These are phyloP conservation scores for Heteropelma amictum DNA, from an alignment of 2,888 invertebrate genomes.

Conservation along the genomic window DNA sequence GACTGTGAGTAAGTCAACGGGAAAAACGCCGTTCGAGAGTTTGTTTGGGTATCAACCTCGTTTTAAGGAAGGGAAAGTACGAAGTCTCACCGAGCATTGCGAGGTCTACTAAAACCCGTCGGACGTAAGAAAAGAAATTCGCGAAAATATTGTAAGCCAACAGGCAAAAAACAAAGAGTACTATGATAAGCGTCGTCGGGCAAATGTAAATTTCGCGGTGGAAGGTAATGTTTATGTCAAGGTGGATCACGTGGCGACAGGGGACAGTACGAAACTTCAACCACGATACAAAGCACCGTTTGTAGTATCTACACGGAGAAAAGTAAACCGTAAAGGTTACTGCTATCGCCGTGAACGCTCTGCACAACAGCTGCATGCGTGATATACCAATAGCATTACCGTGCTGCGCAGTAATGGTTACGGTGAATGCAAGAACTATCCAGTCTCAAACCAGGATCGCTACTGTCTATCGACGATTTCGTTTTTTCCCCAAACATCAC, in stretches of 20 bases:
- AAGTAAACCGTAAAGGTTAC: too few species aligned
- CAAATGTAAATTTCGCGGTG: slow-evolving; percentile 18
- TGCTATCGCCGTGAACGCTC: too few species aligned
- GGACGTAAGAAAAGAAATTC: slow-evolving; percentile 13
- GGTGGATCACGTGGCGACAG: slow-evolving; percentile 23
- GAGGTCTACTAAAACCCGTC: slow-evolving; percentile 15
- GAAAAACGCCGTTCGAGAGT: slow-evolving; percentile 54
- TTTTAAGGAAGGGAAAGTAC: slow-evolving; percentile 18
- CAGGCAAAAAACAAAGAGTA: slow-evolving; percentile 10
- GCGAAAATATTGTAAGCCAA: background rate
- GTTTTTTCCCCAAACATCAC: too few species aligned
- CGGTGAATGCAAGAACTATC: too few species aligned
- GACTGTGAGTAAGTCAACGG: slow-evolving; percentile 52
- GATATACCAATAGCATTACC: too few species aligned
- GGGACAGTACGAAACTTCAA: slow-evolving; percentile 46
- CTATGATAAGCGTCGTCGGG: slow-evolving; percentile 28
- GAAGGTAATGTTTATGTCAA: slow-evolving; percentile 41
- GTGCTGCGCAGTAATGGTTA: too few species aligned
- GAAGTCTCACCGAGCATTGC: slow-evolving; percentile 10
- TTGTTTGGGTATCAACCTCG: slow-evolving; percentile 49
- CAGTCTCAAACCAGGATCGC: too few species aligned
- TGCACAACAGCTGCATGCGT: too few species aligned
- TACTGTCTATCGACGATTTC: too few species aligned
- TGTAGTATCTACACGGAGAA: background rate
- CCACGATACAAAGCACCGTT: slow-evolving; percentile 27